Evolutionary conservation across 2,888 invertebrate genomes (phyloP).

Genomic region (Stratiomys singularior): DNA sequence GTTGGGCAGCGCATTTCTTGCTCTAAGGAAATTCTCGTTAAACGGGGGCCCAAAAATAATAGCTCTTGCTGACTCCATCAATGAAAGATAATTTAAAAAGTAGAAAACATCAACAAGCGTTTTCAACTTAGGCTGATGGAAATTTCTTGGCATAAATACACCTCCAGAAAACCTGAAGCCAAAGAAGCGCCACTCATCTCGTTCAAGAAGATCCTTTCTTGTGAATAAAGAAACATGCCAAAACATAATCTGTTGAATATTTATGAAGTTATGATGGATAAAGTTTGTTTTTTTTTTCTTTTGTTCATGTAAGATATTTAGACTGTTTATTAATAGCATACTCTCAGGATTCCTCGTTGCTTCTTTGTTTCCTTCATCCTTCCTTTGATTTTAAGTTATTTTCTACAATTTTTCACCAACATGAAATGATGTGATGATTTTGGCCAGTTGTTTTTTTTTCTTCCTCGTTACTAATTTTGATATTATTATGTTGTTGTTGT

Average conservation of each 20-base stretch:
- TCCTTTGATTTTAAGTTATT: not conserved
- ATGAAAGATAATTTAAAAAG: too few species aligned
- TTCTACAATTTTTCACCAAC: not conserved
- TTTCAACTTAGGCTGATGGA: too few species aligned
- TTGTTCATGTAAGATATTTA: not conserved
- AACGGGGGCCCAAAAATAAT: too few species aligned
- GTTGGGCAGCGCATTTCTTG: too few species aligned
- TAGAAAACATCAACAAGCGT: too few species aligned
- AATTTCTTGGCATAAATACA: too few species aligned
- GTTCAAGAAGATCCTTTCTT: too few species aligned
- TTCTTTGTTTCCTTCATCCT: not conserved
- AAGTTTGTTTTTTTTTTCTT: constrained; percentile 13
- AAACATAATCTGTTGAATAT: constrained; percentile 15
- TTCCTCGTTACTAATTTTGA: constrained; percentile 1
- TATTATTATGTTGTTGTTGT: not conserved
- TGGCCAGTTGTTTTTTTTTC: too few species aligned
- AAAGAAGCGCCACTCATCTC: too few species aligned
- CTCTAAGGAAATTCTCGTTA: too few species aligned
- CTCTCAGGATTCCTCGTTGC: not conserved
- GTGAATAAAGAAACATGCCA: not conserved
- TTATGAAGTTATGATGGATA: constrained; percentile 32
- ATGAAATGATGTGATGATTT: not conserved
- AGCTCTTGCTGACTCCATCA: too few species aligned
- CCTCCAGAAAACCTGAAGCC: too few species aligned
- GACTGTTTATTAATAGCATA: not conserved